These are phyloP conservation scores for Cryptoprocta ferox DNA, from an alignment of 2,797 vertebrate species.

Conservation along the genomic window DNA sequence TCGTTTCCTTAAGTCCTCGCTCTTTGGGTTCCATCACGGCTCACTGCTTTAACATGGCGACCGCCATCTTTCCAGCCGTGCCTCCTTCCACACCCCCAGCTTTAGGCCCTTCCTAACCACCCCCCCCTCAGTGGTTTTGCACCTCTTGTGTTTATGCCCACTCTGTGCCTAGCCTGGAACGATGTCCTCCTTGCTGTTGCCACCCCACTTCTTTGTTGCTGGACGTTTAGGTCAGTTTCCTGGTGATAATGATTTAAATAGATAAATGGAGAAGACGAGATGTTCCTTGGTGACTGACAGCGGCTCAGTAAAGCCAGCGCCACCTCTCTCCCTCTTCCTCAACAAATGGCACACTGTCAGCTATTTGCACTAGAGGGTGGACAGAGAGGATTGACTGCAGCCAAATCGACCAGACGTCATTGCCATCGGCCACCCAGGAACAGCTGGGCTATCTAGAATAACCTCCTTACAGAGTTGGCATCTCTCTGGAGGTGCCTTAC, in stretches of 20 bases:
- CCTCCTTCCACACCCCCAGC: background rate
- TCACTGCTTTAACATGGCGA: background rate
- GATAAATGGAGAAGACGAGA: background rate
- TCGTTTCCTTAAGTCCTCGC: background rate
- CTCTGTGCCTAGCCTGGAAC: background rate
- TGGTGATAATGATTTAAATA: background rate
- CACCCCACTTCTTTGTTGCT: background rate
- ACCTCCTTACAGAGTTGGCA: rapidly evolving
- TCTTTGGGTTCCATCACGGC: background rate
- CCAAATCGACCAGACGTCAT: background rate
- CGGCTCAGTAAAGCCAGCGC: background rate
- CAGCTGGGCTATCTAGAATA: background rate
- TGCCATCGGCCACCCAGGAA: background rate
- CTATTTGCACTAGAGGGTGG: background rate
- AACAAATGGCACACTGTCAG: background rate
- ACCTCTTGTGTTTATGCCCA: background rate
- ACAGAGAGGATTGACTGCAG: background rate
- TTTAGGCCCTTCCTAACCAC: background rate
- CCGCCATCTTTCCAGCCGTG: background rate
- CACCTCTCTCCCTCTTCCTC: background rate
- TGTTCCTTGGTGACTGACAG: background rate
- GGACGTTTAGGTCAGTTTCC: background rate
- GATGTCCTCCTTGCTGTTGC: background rate
- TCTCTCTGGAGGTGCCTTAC: background rate
- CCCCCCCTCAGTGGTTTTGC: background rate